Base-by-base conservation (phyloP, 2,888 invertebrate species). In the Lomographa bimaculata region DNA sequence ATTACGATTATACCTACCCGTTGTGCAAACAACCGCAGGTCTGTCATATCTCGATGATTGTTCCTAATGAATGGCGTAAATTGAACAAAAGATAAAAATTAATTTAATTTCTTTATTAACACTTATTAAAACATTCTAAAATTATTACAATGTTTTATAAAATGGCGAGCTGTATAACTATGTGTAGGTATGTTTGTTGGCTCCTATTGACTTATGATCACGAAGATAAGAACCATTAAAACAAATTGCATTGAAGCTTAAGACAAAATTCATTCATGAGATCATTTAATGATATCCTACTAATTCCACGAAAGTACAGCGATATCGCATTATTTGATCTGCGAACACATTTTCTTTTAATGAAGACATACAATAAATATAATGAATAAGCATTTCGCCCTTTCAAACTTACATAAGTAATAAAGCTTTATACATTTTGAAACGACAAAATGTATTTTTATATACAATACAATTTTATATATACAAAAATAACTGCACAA, bases 401-500 rank as follows among this genome's bases (percentile, higher is more conserved):
- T 34, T 34, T 29, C 20, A 17, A 40, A 28, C 18, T 34, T 24
- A 34, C 9, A 4, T 14, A n/a, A 7, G 14, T 14, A 14, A 14
- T n/a, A n/a, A 20, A 21, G 19, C 25, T 7, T 25, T 16, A 24
- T 1, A 12, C 5, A 7, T 7, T 16, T 9, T 21, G 23, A 34
- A 26, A 12, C 10, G 12, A 7, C 9, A 34, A 26, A 18, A 24
- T 21, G 11, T 23, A 24, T 11, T 26, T 20, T 19, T 30, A 42
- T 34, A 32, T 38, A 44, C 38, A 28, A 26, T 33, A 33, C 32
- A 40, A 35, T 34, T 32, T 46, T 34, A 33, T 50, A 41, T 71
- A 78, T 83, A 84, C 64, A 85, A 85, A 87, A 84, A 85, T 85
- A 83, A 83, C 65, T 73, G 63, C 66, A 68, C 64, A 32, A 18